Conservation (phyloP, 2,113 vertebrate genomes). For the Ammodytes dubius region DNA sequence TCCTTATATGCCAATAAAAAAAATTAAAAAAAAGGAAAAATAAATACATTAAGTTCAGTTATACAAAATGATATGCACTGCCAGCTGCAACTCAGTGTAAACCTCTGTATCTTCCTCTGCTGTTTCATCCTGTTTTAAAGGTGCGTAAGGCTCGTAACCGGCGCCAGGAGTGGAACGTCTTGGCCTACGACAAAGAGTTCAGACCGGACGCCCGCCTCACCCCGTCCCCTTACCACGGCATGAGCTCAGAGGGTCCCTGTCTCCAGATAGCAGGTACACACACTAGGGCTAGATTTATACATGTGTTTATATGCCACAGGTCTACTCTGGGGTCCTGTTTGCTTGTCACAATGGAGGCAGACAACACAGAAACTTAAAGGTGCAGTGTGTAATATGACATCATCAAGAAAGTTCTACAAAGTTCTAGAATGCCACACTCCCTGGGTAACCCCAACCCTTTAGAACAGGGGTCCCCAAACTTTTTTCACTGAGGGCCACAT, state of each 20-base stretch:
- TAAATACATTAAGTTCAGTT: too few species aligned
- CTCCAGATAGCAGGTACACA: conserved; percentile 91
- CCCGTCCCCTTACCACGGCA: conserved; percentile 93
- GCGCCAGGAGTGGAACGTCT: conserved; percentile 94
- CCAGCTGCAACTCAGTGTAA: neutral
- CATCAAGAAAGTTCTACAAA: too few species aligned
- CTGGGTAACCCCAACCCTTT: too few species aligned
- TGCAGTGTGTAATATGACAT: too few species aligned
- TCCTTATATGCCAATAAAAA: too few species aligned
- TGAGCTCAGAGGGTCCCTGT: conserved; percentile 94
- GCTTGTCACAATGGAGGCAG: neutral
- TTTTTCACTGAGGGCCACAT: too few species aligned
- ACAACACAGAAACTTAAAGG: neutral
- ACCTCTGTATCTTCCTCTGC: neutral
- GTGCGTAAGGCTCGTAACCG: conserved; percentile 92
- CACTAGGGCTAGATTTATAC: neutral
- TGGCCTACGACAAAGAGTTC: conserved; percentile 96
- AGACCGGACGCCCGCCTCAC: conserved; percentile 92
- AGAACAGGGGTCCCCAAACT: too few species aligned
- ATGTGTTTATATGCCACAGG: too few species aligned
- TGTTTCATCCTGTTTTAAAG: conserved; percentile 39
- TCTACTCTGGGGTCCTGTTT: neutral
- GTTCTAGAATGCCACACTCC: too few species aligned
- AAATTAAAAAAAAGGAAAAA: too few species aligned
- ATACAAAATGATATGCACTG: too few species aligned